These are phyloP conservation scores for Brevimyrus niger DNA, from an alignment of 2,113 vertebrate species.

Conservation along the genomic window DNA sequence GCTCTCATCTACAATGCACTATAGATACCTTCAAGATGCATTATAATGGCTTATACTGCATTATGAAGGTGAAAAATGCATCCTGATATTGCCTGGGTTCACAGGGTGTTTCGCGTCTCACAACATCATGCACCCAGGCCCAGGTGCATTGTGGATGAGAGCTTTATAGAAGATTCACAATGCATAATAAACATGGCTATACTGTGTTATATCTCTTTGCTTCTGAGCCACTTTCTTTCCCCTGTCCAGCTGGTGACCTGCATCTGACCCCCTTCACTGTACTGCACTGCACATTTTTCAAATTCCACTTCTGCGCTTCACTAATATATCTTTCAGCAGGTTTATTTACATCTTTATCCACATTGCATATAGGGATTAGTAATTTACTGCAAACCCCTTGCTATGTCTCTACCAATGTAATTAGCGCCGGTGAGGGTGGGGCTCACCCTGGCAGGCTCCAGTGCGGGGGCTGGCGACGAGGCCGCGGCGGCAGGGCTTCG, in stretches of 20 bases:
- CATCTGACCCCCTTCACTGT: not conserved
- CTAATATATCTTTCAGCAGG: not conserved
- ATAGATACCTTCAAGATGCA: no score
- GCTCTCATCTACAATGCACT: no score
- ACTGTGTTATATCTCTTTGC: not conserved
- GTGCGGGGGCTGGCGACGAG: constrained; percentile 66
- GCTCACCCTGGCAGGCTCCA: constrained; percentile 67
- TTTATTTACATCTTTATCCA: not conserved
- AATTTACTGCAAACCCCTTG: not conserved
- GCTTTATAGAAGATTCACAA: no score
- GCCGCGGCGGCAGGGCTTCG: constrained; percentile 63
- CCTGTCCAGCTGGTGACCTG: not conserved
- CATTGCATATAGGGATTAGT: not conserved
- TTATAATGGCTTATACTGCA: no score
- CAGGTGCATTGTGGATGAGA: no score
- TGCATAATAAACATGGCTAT: no score
- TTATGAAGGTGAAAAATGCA: no score
- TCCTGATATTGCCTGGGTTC: no score
- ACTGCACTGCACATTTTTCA: not conserved
- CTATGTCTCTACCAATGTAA: not conserved
- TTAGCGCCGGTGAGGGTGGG: no score
- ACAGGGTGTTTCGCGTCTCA: no score
- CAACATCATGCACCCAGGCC: no score
- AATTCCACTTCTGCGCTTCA: not conserved
- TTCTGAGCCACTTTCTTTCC: not conserved